Evolutionary conservation across 2,888 invertebrate genomes (phyloP).

Genomic region (Lamproptera curius): DNA sequence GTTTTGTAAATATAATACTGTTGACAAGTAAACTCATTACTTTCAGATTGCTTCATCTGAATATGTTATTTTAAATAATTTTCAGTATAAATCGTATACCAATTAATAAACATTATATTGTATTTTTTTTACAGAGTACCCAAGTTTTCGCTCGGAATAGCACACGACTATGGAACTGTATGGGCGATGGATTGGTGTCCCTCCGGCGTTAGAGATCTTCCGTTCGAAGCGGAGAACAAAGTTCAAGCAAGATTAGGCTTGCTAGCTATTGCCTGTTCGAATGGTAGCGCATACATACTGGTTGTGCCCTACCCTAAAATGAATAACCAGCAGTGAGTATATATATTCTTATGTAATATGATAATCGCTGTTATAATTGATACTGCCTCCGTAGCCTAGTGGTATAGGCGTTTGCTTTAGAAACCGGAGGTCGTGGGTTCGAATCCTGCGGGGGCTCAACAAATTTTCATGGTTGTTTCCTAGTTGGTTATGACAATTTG

Average conservation of each 20-base stretch:
- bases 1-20: too few species aligned
- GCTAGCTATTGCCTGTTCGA: constrained; percentile 83
- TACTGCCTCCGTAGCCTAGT: too few species aligned
- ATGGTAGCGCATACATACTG: constrained; percentile 81
- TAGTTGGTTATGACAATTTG: too few species aligned
- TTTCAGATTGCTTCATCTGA: too few species aligned
- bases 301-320: constrained; percentile 71
- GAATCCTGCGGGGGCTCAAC: too few species aligned
- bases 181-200: constrained; percentile 89
- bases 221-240: constrained; percentile 11
- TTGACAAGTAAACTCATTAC: too few species aligned
- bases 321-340: constrained; percentile 42
- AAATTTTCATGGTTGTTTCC: too few species aligned
- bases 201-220: constrained; percentile 80
- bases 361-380: background rate
- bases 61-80: too few species aligned
- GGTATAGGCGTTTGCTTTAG: too few species aligned
- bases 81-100: too few species aligned
- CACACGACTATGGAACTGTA: constrained; percentile 80
- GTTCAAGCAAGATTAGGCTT: constrained; percentile 77
- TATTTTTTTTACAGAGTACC: constrained; percentile 34
- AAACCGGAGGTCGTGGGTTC: too few species aligned
- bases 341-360: background rate
- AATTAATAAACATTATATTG: background rate
- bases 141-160: constrained; percentile 76